Conservation (phyloP, 2,888 invertebrate species). For the Cataglyphis rosenhaueri region DNA sequence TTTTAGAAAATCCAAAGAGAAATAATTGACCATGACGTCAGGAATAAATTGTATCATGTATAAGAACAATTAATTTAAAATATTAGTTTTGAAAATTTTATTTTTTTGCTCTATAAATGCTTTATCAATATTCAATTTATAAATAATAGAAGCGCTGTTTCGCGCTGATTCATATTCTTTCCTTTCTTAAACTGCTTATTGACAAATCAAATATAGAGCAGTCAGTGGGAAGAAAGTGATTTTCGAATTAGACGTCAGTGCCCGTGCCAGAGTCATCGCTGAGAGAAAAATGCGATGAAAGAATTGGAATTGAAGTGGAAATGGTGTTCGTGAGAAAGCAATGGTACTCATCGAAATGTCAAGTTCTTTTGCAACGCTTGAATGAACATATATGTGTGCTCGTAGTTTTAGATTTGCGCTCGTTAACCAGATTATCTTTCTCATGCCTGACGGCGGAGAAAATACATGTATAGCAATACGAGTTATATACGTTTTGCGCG, state of each 20-base stretch:
- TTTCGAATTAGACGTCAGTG: neutral
- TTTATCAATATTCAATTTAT: neutral
- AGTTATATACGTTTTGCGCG: constrained; percentile 43
- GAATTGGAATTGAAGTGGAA: constrained; percentile 37
- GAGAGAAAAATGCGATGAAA: constrained; percentile 36
- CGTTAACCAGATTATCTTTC: constrained; percentile 72
- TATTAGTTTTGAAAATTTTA: neutral
- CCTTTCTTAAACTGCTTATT: neutral
- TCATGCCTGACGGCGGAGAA: constrained; percentile 64
- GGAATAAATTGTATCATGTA: neutral
- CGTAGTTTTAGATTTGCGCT: constrained; percentile 61
- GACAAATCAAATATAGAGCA: constrained; percentile 2
- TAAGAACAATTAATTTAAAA: neutral
- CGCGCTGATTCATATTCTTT: neutral
- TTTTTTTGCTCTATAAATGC: neutral
- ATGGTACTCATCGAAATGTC: constrained; percentile 63
- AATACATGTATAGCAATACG: constrained; percentile 56
- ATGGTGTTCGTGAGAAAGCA: constrained; percentile 57
- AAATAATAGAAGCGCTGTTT: neutral
- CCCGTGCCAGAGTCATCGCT: constrained; percentile 11
- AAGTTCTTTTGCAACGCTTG: constrained; percentile 66
- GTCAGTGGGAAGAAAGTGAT: constrained; percentile 6
- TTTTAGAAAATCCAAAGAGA: neutral
- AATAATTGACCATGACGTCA: constrained; percentile 1
- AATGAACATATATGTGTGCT: constrained; percentile 37